Evolutionary conservation across 2,797 vertebrate species (phyloP).

Genomic region (Pristis pectinata): DNA sequence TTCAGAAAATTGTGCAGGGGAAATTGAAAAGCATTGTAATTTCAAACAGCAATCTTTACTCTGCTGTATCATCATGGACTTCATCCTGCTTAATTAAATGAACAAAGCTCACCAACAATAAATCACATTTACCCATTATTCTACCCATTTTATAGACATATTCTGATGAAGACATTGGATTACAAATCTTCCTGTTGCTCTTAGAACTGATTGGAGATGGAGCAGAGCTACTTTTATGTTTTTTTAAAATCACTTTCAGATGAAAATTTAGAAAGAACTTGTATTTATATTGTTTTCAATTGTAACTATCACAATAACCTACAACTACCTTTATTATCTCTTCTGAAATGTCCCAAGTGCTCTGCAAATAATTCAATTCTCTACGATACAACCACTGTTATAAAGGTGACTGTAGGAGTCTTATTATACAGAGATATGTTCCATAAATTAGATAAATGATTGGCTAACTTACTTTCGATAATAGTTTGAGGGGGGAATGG

Average conservation of each 20-base stretch:
- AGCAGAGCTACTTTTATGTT: no score
- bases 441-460: not conserved
- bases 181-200: not conserved
- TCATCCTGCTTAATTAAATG: not conserved
- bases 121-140: not conserved
- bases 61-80: not conserved
- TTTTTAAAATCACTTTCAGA: not conserved
- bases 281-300: not conserved
- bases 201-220: not conserved
- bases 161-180: not conserved
- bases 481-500: not conserved
- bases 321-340: not conserved
- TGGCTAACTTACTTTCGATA: not conserved
- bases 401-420: not conserved
- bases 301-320: no score
- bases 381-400: not conserved
- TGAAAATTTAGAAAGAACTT: not conserved
- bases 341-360: not conserved
- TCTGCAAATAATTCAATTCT: not conserved
- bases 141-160: not conserved
- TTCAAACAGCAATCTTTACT: not conserved
- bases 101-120: not conserved
- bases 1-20: not conserved
- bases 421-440: not conserved
- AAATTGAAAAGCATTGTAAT: conserved; percentile 10